These are phyloP conservation scores for Geodia barretti DNA, from an alignment of 37 sponge, comb jelly and placozoan species.

Conservation along the genomic window DNA sequence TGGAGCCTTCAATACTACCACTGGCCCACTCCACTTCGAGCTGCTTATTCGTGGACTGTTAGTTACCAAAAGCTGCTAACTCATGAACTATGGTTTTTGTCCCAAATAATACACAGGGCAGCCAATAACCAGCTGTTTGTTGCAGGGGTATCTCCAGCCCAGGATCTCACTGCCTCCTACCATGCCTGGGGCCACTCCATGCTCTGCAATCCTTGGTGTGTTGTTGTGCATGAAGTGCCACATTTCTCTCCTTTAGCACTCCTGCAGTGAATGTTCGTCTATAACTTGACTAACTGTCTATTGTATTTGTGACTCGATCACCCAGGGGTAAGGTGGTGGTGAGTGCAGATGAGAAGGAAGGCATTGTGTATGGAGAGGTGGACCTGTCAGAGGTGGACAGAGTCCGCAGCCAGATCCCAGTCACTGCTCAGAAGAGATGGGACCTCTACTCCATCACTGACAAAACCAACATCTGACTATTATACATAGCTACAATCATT, in stretches of 20 bases:
- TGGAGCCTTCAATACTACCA: slow-evolving; percentile 91
- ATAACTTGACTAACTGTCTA: neutral
- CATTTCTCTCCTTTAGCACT: neutral
- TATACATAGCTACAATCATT: no score
- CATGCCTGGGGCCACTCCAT: slow-evolving; percentile 84
- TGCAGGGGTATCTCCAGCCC: slow-evolving; percentile 67
- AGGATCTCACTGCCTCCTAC: slow-evolving; percentile 70
- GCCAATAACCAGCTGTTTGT: slow-evolving; percentile 71
- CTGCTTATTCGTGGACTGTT: slow-evolving; percentile 64
- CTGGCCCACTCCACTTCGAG: slow-evolving; percentile 91
- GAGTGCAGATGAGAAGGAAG: slow-evolving; percentile 31
- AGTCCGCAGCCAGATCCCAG: slow-evolving; percentile 49
- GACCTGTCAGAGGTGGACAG: slow-evolving; percentile 35
- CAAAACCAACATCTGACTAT: neutral
- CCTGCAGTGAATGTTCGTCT: neutral
- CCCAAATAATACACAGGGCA: slow-evolving; percentile 16
- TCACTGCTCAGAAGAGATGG: slow-evolving; percentile 45
- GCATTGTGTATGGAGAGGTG: slow-evolving; percentile 48
- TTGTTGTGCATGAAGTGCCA: neutral
- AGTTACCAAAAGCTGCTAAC: neutral
- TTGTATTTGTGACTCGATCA: neutral
- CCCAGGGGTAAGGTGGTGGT: slow-evolving; percentile 40
- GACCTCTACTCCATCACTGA: slow-evolving; percentile 36
- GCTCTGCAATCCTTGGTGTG: slow-evolving; percentile 73
- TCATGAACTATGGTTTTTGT: no score